Conservation (phyloP, 2,888 invertebrate species). For the Arge pagana region DNA sequence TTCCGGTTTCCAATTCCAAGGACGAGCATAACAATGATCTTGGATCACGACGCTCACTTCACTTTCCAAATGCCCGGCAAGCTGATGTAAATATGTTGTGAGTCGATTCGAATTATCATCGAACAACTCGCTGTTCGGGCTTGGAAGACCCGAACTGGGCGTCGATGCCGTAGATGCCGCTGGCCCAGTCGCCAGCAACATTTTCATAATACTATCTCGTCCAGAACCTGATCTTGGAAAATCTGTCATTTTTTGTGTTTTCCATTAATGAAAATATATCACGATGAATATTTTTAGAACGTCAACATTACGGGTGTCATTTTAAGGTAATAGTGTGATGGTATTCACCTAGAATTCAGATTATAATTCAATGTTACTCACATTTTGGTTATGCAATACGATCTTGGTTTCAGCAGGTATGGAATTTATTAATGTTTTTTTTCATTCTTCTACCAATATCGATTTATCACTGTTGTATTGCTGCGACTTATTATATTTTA, state of each 20-base stretch:
- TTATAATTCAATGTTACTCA: no score
- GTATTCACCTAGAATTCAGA: no score
- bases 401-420: no score
- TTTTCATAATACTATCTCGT: constrained; percentile 34
- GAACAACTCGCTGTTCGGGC: constrained; percentile 57
- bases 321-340: no score
- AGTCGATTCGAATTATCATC: constrained; percentile 62
- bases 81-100: constrained; percentile 47
- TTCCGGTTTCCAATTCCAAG: constrained; percentile 71
- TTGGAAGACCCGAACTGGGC: constrained; percentile 36
- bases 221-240: constrained; percentile 28
- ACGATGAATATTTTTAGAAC: no score
- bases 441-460: no score
- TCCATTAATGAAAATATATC: no score
- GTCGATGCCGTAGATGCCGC: constrained; percentile 24
- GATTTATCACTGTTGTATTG: no score
- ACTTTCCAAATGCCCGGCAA: constrained; percentile 51
- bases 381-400: no score
- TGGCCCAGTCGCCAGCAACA: constrained; percentile 34
- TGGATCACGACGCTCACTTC: constrained; percentile 60
- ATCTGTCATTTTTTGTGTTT: constrained; percentile 22
- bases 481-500: no score
- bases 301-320: no score
- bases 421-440: no score
- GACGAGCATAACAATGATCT: constrained; percentile 76